Percentiles rank a stretch among this genome's conserved stretches.
These are phyloP conservation scores for Myotis planiceps DNA, from an alignment of 2,797 vertebrate genomes.

Conservation along the genomic window DNA sequence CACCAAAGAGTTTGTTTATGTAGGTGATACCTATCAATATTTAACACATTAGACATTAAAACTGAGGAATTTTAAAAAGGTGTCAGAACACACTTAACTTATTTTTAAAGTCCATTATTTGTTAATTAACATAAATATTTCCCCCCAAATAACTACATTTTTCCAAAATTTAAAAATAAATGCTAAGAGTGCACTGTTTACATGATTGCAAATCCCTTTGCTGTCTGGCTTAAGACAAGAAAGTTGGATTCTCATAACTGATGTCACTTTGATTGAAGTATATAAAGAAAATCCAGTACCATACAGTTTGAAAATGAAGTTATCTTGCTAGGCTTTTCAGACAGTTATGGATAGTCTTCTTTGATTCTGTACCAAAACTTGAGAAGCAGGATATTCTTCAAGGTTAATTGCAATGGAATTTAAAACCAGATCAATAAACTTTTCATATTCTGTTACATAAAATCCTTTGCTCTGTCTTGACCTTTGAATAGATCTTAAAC, in stretches of 20 bases:
- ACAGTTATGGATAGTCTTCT: not conserved
- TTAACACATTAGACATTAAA: not conserved
- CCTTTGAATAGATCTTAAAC: not conserved
- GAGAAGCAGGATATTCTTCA: conserved; percentile 10
- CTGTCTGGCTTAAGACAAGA: not conserved
- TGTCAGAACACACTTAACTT: not conserved
- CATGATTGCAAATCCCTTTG: not conserved
- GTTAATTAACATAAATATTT: not conserved
- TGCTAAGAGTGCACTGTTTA: not conserved
- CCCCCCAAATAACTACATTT: not conserved
- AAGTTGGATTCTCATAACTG: not conserved
- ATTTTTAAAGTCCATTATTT: not conserved
- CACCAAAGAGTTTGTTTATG: not conserved
- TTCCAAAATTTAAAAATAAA: not conserved
- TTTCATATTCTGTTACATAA: not conserved
- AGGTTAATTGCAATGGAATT: not conserved
- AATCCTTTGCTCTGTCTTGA: not conserved
- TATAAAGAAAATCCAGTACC: not conserved
- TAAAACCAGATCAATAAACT: not conserved
- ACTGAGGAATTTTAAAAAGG: not conserved
- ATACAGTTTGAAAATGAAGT: not conserved
- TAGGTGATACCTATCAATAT: not conserved
- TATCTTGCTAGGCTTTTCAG: not conserved
- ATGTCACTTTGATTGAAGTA: not conserved
- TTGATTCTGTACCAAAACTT: not conserved